Conservation (phyloP, 23 tunicate genomes). For the Trididemnum clinides region DNA sequence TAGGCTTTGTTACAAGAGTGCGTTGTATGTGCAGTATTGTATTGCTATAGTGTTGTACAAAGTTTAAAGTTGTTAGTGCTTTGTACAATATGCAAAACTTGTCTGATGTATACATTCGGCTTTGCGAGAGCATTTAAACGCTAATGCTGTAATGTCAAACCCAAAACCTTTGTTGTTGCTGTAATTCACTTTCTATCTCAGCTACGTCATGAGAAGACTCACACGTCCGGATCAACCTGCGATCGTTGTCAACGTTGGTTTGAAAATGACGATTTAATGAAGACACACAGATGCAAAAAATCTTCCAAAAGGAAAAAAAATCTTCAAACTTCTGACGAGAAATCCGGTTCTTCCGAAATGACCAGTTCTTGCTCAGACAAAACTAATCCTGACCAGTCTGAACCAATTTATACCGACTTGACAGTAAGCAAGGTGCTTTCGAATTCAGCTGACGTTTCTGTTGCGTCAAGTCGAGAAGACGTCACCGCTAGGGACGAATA, state of each 20-base stretch:
- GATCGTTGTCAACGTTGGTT: conserved; percentile 16
- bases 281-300: background rate
- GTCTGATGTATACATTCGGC: too few species aligned
- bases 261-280: conserved; percentile 6
- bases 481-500: too few species aligned
- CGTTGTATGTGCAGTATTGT: background rate
- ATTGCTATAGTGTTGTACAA: too few species aligned
- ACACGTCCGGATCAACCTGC: conserved; percentile 21
- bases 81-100: too few species aligned
- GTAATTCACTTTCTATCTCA: background rate
- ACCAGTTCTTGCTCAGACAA: background rate
- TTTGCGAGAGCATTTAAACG: too few species aligned
- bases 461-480: too few species aligned
- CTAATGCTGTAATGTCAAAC: too few species aligned
- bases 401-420: background rate
- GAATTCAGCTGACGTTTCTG: too few species aligned
- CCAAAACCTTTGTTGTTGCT: too few species aligned
- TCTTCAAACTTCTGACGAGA: background rate
- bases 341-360: background rate
- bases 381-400: background rate
- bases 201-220: conserved; percentile 48
- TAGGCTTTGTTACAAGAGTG: too few species aligned
- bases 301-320: background rate
- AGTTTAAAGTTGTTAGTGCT: too few species aligned
- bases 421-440: too few species aligned